phyloP scores from a whole-genome alignment of 1,140 invertebrate genomes.

The Chymomyza costata region DNA sequence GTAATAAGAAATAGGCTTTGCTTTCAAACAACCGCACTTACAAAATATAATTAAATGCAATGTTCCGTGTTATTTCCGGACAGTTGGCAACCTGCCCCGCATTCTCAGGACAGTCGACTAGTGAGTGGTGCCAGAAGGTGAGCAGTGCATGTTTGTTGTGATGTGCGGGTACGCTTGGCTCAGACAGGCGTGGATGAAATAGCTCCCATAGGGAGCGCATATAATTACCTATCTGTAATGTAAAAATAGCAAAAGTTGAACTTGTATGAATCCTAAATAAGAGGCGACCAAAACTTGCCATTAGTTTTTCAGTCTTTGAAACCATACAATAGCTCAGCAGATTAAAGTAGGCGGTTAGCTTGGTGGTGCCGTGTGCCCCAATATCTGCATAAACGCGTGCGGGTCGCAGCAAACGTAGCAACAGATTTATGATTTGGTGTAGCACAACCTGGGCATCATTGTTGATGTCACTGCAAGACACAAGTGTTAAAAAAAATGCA shows the following conservation, averaged over 20 bases:
- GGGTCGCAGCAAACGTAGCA: conserved; percentile 85
- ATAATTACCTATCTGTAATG: conserved; percentile 86
- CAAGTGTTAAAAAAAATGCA: conserved; percentile 1
- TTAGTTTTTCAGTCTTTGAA: conserved; percentile 91
- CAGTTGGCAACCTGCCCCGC: conserved; percentile 88
- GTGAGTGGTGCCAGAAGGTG: conserved; percentile 94
- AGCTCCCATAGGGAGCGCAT: conserved; percentile 94
- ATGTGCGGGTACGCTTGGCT: conserved; percentile 94
- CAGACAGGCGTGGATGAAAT: conserved; percentile 95
- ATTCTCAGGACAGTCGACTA: conserved; percentile 94
- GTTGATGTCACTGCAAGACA: conserved; percentile 75
- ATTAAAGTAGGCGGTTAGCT: conserved; percentile 93
- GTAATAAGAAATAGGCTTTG: too few species aligned
- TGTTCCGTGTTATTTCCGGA: conserved; percentile 86
- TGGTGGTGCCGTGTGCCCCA: conserved; percentile 89
- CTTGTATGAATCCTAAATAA: neutral
- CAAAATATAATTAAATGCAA: conserved; percentile 98
- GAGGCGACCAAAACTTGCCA: conserved; percentile 79
- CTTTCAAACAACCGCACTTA: conserved; percentile 80
- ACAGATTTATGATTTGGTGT: conserved; percentile 89
- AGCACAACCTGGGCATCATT: conserved; percentile 86
- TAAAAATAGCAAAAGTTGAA: conserved; percentile 23
- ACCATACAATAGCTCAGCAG: conserved; percentile 93
- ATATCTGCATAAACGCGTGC: conserved; percentile 91
- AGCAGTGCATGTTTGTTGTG: conserved; percentile 96